Percentiles rank a stretch among this genome's conserved stretches.
Evolutionary conservation across 35 echinoderm and acorn worm genomes (phyloP).

Genomic region (Chiridota heheva): DNA sequence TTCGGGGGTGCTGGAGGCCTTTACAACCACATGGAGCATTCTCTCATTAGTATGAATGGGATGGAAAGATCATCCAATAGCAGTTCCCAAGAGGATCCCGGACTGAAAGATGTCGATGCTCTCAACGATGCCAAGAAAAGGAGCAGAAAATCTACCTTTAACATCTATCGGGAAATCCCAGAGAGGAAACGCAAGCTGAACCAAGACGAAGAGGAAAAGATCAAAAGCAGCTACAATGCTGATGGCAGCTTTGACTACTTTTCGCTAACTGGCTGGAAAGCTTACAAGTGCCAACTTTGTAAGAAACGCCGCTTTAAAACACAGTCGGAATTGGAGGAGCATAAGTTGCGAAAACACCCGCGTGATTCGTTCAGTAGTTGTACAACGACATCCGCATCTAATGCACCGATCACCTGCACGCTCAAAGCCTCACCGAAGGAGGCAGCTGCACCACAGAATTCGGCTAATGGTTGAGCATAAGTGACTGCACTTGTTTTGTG

Average conservation of each 20-base stretch:
- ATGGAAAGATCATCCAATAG: conserved; percentile 41
- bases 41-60: conserved; percentile 35
- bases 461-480: conserved; percentile 32
- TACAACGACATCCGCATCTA: conserved; percentile 13
- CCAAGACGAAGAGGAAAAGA: conserved; percentile 86
- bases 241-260: conserved; percentile 99
- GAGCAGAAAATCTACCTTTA: conserved; percentile 91
- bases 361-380: conserved; percentile 5
- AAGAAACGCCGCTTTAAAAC: conserved; percentile 99
- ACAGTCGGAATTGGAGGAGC: conserved; percentile 89
- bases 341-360: conserved; percentile 83
- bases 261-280: conserved; percentile 98
- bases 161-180: conserved; percentile 94
- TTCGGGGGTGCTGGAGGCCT: conserved; percentile 63
- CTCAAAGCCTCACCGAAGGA: conserved; percentile 15
- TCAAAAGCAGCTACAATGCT: conserved; percentile 98
- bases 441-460: conserved; percentile 42
- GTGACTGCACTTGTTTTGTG: conserved; percentile 11
- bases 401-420: background rate
- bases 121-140: conserved; percentile 57
- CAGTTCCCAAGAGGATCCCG: conserved; percentile 51
- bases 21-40: conserved; percentile 54
- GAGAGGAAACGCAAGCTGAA: conserved; percentile 93
- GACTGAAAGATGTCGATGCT: conserved; percentile 49
- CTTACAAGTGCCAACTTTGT: conserved; percentile 94